Evolutionary conservation across 2,888 invertebrate species (phyloP).

Genomic region (Eristalinus sepulchralis): DNA sequence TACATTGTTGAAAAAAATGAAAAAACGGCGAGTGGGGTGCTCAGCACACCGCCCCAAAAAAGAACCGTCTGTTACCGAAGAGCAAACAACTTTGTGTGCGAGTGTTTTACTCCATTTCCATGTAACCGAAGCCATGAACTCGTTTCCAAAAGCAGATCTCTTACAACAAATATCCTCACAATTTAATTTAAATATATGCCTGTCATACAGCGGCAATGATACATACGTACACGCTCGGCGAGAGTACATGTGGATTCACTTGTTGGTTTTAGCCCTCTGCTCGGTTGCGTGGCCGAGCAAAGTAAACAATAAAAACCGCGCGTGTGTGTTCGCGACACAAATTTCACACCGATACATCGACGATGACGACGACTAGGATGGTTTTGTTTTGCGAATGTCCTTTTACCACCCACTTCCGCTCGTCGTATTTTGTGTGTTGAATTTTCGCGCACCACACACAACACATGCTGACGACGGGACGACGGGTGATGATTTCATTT

Average conservation of each 20-base stretch:
- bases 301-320: slow-evolving; percentile 59
- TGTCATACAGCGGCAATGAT: slow-evolving; percentile 26
- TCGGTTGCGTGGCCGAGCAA: slow-evolving; percentile 46
- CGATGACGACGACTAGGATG: background rate
- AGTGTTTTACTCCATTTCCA: slow-evolving; percentile 5
- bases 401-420: background rate
- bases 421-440: background rate
- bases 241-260: slow-evolving; percentile 53
- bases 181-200: slow-evolving; percentile 44
- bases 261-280: slow-evolving; percentile 62
- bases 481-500: slow-evolving; percentile 54
- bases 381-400: background rate
- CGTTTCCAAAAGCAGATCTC: slow-evolving; percentile 18
- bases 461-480: slow-evolving; percentile 25
- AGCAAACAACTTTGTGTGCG: slow-evolving; percentile 9
- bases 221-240: background rate
- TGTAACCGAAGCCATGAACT: slow-evolving; percentile 10
- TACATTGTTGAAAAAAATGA: background rate
- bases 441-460: background rate
- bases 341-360: slow-evolving; percentile 20
- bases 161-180: slow-evolving; percentile 17
- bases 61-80: slow-evolving; percentile 14
- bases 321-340: slow-evolving; percentile 31
- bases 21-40: background rate
- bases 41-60: too few relatives aligned